phyloP scores from a whole-genome alignment of 2,888 invertebrate species.

The Onchidella celtica region DNA sequence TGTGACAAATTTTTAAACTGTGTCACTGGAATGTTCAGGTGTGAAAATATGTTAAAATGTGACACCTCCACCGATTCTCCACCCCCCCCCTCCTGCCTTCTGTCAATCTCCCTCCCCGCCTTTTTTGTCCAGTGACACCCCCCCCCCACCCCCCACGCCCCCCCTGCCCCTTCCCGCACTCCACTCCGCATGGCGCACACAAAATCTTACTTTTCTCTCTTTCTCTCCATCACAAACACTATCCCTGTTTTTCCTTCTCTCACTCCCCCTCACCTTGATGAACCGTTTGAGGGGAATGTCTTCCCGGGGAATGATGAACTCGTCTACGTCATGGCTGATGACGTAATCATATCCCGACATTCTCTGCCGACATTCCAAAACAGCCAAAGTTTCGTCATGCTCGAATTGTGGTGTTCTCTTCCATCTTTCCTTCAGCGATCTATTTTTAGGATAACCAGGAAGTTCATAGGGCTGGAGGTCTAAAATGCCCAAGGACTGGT shows the following conservation, averaged over 20 bases:
- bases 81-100: neutral
- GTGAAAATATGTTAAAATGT: too few species aligned
- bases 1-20: too few species aligned
- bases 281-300: slow-evolving; percentile 44
- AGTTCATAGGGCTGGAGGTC: slow-evolving; percentile 48
- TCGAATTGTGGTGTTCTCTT: slow-evolving; percentile 39
- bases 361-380: slow-evolving; percentile 54
- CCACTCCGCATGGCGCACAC: neutral
- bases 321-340: slow-evolving; percentile 51
- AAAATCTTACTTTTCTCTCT: neutral
- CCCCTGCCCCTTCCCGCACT: neutral
- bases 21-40: too few species aligned
- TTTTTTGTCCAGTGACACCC: neutral
- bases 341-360: slow-evolving; percentile 51
- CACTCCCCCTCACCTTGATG: slow-evolving; percentile 33
- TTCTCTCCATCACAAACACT: neutral
- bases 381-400: slow-evolving; percentile 54
- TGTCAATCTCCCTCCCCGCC: neutral
- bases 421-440: slow-evolving; percentile 16
- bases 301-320: slow-evolving; percentile 50
- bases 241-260: neutral
- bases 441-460: slow-evolving; percentile 39
- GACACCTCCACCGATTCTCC: neutral
- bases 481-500: slow-evolving; percentile 41
- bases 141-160: neutral